phyloP scores from a whole-genome alignment of 1,140 invertebrate genomes.

The Cydia strobilella region DNA sequence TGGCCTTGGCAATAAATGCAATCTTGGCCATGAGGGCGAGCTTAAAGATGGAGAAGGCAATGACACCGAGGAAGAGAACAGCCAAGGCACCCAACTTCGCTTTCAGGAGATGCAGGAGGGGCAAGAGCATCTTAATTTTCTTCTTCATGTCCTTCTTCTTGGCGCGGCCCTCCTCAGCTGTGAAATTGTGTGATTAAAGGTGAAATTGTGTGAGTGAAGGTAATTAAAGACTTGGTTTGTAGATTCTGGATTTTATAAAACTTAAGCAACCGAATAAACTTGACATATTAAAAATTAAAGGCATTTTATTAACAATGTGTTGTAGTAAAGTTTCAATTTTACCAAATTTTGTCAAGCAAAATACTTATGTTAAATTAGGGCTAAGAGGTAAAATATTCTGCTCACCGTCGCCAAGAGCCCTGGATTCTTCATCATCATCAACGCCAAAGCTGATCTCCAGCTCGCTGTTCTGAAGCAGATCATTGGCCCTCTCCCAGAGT shows the following conservation, averaged over 20 bases:
- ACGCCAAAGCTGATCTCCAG: conserved; percentile 60
- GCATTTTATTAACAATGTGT: no score
- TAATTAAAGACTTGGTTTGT: background rate
- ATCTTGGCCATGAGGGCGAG: conserved; percentile 68
- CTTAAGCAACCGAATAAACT: no score
- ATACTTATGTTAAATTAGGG: no score
- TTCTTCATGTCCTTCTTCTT: conserved; percentile 74
- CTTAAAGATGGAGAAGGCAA: conserved; percentile 70
- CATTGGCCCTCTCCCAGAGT: conserved; percentile 59
- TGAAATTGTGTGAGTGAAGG: background rate
- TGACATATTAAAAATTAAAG: no score
- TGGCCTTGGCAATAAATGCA: conserved; percentile 68
- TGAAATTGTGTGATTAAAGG: conserved; percentile 39
- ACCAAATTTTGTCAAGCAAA: background rate
- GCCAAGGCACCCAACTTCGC: conserved; percentile 60
- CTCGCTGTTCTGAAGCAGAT: conserved; percentile 61
- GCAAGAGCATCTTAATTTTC: conserved; percentile 69
- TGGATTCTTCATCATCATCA: conserved; percentile 59
- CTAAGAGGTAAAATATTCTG: background rate
- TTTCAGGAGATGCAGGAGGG: conserved; percentile 64
- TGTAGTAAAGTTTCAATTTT: background rate
- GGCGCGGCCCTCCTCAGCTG: conserved; percentile 65
- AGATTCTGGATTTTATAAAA: background rate
- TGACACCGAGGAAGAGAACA: conserved; percentile 58
- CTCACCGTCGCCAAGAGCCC: conserved; percentile 62